phyloP scores from a whole-genome alignment of 2,888 invertebrate genomes.

The Ferrisia virgata region DNA sequence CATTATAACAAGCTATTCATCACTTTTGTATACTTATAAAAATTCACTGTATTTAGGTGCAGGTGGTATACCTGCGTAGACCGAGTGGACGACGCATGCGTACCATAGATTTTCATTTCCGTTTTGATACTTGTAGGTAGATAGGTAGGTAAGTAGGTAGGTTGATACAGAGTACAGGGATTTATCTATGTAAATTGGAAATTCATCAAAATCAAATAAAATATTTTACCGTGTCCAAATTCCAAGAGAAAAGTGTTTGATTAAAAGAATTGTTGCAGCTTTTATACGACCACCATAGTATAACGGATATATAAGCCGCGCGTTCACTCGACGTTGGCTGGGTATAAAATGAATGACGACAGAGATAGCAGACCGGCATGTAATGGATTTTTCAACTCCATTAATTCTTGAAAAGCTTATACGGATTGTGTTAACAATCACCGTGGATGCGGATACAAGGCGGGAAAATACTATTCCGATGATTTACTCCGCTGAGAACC shows the following conservation, averaged over 20 bases:
- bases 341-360: conserved; percentile 3
- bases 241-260: background rate
- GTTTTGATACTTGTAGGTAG: too few relatives aligned
- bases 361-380: background rate
- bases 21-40: too few relatives aligned
- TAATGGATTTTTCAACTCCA: conserved; percentile 32
- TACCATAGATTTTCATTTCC: too few relatives aligned
- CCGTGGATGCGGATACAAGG: conserved; percentile 11
- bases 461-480: conserved; percentile 12
- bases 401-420: conserved; percentile 32
- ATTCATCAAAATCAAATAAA: conserved; percentile 12
- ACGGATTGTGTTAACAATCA: conserved; percentile 33
- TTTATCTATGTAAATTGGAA: conserved; percentile 12
- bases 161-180: too few relatives aligned
- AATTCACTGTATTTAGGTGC: too few relatives aligned
- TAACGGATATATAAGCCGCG: background rate
- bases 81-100: too few relatives aligned
- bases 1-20: too few relatives aligned
- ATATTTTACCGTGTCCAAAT: background rate
- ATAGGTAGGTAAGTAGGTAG: too few relatives aligned
- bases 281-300: background rate
- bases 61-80: too few relatives aligned
- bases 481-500: conserved; percentile 5
- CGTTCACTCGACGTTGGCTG: background rate
- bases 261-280: conserved; percentile 15